These are phyloP conservation scores for Lepidostoma basale DNA, from an alignment of 1,140 invertebrate species.

Conservation along the genomic window DNA sequence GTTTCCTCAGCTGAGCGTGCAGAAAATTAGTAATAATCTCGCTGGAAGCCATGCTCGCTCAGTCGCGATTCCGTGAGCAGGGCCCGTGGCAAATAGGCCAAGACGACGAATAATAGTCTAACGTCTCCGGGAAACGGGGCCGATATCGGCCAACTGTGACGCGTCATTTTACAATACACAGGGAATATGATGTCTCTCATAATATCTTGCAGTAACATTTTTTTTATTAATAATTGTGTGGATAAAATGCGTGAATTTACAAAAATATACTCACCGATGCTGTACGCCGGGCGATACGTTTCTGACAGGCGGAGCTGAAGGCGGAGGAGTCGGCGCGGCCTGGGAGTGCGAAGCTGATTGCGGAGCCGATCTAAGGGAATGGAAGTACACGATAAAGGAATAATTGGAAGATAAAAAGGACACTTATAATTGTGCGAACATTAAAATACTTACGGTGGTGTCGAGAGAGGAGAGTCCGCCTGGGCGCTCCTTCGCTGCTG, in stretches of 20 bases:
- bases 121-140: too few relatives aligned
- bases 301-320: background rate
- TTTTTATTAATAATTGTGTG: too few relatives aligned
- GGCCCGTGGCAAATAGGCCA: too few relatives aligned
- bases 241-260: too few relatives aligned
- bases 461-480: background rate
- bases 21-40: background rate
- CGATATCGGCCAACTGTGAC: too few relatives aligned
- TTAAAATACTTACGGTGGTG: background rate
- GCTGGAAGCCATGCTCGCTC: background rate
- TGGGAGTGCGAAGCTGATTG: background rate
- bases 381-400: too few relatives aligned
- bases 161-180: too few relatives aligned
- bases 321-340: background rate
- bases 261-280: conserved; percentile 6
- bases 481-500: conserved; percentile 11
- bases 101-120: too few relatives aligned
- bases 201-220: too few relatives aligned
- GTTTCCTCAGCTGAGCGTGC: background rate
- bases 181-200: too few relatives aligned
- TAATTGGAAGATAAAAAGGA: background rate
- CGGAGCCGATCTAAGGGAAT: too few relatives aligned
- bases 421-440: background rate
- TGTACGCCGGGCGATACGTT: background rate
- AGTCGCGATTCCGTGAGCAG: background rate